Base-by-base conservation (phyloP, 2,797 vertebrate species). In the Rhinophrynus dorsalis region DNA sequence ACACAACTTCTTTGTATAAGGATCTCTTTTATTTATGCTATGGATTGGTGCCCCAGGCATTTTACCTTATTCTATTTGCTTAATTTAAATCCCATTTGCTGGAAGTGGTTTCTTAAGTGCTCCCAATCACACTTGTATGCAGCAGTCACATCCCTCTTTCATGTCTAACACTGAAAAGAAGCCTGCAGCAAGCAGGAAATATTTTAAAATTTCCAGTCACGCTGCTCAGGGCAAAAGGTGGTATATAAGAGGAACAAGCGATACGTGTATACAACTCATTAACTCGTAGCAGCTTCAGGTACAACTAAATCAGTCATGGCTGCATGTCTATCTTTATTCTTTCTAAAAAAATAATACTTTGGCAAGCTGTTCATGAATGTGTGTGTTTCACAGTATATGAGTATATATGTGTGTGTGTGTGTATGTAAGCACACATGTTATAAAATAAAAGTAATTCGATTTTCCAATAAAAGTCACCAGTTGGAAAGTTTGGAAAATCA, bases 41-140 rank as follows among this genome's bases (percentile, higher is more conserved):
- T 52, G 61, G 54, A 66, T 65, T 59, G 54, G 40, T 66, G 69
- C 69, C 54, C 15, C 23, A 15, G 69, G 69, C 61, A 27, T 59
- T 59, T 66, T 35, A 59, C 24, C 54, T 66, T 72, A 72, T 72
- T 72, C 61, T 72, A 52, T 66, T 72, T 72, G 69, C 69, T 66
- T 66, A 45, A 72, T 65, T 72, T 72, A 72, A 72, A 65, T 66
- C 69, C 69, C 54, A 66, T 72, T 72, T 72, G 69, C 54, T 65
- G 69, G 69, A 72, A 72, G 69, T 72, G 61, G 61, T 72, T 72
- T 65, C 61, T 72, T 65, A 72, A 72, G 69, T 72, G 69, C 54
- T 59, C 45, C 61, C 61, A 72, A 72, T 72, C 69, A 72, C 35
- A 66, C 38, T 72, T 54, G 38, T 52, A 72, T 65, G 69, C 61